Conservation (phyloP, 2,888 invertebrate species). For the Venusia cambrica region DNA sequence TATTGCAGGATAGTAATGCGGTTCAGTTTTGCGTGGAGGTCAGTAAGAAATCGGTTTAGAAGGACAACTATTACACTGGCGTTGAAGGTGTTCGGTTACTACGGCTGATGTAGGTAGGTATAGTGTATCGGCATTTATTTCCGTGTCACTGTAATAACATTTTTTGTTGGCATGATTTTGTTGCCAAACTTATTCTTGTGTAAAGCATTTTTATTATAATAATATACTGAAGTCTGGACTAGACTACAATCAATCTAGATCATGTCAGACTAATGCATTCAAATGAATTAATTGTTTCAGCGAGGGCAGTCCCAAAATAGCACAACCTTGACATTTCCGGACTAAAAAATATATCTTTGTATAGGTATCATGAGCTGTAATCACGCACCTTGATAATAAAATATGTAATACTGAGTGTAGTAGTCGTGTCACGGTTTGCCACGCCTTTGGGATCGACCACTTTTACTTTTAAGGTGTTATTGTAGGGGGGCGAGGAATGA, state of each 20-base stretch:
- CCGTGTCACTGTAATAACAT: conserved; percentile 8
- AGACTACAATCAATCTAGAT: too few relatives aligned
- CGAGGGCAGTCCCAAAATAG: conserved; percentile 28
- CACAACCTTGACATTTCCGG: conserved; percentile 51
- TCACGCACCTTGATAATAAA: conserved; percentile 51
- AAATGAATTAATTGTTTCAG: conserved; percentile 26
- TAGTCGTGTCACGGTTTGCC: conserved; percentile 56
- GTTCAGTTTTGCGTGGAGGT: conserved; percentile 12
- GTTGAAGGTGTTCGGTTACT: too few relatives aligned
- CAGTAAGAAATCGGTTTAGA: conserved; percentile 9
- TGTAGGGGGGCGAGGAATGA: conserved; percentile 50
- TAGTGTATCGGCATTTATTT: conserved; percentile 8
- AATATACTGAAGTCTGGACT: too few relatives aligned
- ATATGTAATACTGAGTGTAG: conserved; percentile 39
- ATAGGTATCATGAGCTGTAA: conserved; percentile 40
- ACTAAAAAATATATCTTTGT: conserved; percentile 34
- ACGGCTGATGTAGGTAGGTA: conserved; percentile 7
- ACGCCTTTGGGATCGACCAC: conserved; percentile 70
- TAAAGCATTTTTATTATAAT: too few relatives aligned
- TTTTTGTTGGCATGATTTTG: conserved; percentile 12
- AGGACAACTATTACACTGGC: conserved; percentile 5
- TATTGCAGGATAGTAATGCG: conserved; percentile 10
- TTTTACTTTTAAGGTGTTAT: conserved; percentile 67
- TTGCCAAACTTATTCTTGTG: too few relatives aligned
- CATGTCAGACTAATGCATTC: conserved; percentile 19